Percentiles rank a stretch among this genome's conserved stretches.
Conservation (phyloP, 53 echinoderm and acorn worm genomes). For the Hippasteria phrygiana region DNA sequence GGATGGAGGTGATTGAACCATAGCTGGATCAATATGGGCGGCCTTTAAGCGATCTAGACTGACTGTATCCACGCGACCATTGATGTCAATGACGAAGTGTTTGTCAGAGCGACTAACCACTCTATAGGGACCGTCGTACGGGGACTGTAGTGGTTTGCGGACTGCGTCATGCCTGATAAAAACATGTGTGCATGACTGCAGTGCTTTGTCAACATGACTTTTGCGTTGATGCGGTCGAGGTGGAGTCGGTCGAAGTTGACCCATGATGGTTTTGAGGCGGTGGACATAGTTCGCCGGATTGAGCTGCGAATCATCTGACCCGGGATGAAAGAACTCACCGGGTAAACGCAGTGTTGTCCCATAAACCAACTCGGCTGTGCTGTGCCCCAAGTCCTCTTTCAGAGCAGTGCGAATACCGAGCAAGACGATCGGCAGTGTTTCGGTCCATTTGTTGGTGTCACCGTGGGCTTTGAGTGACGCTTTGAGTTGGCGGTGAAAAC, state of each 20-base stretch:
- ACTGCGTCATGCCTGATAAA: conserved; percentile 65
- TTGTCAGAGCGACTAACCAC: conserved; percentile 36
- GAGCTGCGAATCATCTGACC: neutral
- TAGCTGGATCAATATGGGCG: no score
- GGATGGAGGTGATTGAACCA: no score
- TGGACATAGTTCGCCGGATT: conserved; percentile 69
- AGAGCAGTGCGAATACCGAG: no score
- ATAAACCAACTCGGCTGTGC: conserved; percentile 74
- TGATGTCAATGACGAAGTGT: conserved; percentile 33
- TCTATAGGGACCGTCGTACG: conserved; percentile 65
- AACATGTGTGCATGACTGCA: conserved; percentile 65
- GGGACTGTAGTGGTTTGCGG: conserved; percentile 65
- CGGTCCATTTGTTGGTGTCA: conserved; percentile 51
- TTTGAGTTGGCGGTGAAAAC: conserved; percentile 51
- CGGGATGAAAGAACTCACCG: conserved; percentile 60
- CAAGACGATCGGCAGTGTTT: conserved; percentile 52
- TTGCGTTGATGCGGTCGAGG: no score
- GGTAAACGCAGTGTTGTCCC: conserved; percentile 70
- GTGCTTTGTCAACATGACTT: conserved; percentile 13
- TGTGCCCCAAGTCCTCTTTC: conserved; percentile 63
- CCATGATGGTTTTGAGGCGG: conserved; percentile 57
- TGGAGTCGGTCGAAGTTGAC: conserved; percentile 26
- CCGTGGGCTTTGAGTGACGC: conserved; percentile 31
- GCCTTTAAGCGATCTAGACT: no score
- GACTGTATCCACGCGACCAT: no score